phyloP scores from a whole-genome alignment of 2,797 vertebrate genomes.

The Cryptoprocta ferox region DNA sequence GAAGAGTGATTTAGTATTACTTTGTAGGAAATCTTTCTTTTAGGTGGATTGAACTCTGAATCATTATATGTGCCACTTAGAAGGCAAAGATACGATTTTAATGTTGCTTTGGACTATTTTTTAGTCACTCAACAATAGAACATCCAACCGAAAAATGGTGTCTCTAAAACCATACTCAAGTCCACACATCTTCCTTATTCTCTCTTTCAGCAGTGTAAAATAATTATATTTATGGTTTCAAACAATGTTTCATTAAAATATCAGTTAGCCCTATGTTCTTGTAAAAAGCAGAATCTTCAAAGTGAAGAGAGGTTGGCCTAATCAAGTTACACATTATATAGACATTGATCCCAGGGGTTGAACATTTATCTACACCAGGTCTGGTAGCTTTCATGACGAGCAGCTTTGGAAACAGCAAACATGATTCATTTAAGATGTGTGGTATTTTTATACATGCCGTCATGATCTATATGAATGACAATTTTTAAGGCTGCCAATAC shows the following conservation, averaged over 20 bases:
- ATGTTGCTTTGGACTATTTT: constrained; percentile 23
- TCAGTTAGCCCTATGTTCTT: not conserved
- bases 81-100: constrained; percentile 2
- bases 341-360: not conserved
- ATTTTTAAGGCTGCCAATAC: not conserved
- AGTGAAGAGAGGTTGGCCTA: not conserved
- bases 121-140: constrained; percentile 1
- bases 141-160: not conserved
- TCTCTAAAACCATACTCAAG: constrained; percentile 21
- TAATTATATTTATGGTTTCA: constrained; percentile 8
- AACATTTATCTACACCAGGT: not conserved
- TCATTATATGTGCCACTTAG: constrained; percentile 14
- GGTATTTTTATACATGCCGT: not conserved
- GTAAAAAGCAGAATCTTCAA: not conserved
- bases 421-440: not conserved
- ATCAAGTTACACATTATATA: not conserved
- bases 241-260: not conserved
- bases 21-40: constrained; percentile 40
- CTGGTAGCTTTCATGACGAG: constrained; percentile 9
- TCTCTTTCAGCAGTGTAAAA: not conserved
- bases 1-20: not conserved
- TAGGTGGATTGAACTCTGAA: not conserved
- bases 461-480: not conserved
- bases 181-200: not conserved
- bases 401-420: not conserved